A percentile compares a stretch with the other conserved stretches of the same genome.
These are phyloP conservation scores for Poeciliopsis prolifica DNA, from an alignment of 2,113 vertebrate species.

Conservation along the genomic window DNA sequence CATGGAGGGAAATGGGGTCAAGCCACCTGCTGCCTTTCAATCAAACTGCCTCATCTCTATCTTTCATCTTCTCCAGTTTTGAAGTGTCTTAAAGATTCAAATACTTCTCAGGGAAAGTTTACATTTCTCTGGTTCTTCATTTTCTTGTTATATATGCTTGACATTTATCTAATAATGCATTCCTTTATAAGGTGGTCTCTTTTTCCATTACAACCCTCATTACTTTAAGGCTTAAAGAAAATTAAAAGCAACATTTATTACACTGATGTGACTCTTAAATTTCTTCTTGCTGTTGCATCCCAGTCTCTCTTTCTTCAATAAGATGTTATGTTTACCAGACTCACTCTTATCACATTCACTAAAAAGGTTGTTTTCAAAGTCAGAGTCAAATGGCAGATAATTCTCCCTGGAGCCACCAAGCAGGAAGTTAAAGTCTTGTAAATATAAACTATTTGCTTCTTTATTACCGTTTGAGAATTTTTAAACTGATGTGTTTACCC, in stretches of 20 bases:
- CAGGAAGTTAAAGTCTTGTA: conserved; percentile 1
- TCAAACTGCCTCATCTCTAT: conserved; percentile 25
- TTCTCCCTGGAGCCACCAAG: conserved; percentile 4
- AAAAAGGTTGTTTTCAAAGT: conserved; percentile 45
- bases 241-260: conserved; percentile 19
- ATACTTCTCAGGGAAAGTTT: conserved; percentile 8
- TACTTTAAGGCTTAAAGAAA: conserved; percentile 11
- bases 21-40: conserved; percentile 50
- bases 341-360: conserved; percentile 29
- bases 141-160: background rate
- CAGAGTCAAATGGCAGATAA: background rate
- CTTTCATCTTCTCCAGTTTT: conserved; percentile 26
- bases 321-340: conserved; percentile 11
- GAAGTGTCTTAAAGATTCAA: conserved; percentile 26
- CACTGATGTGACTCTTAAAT: conserved; percentile 28
- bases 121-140: background rate
- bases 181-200: conserved; percentile 7
- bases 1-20: conserved; percentile 58
- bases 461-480: background rate
- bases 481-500: too few relatives aligned
- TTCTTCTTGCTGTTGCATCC: background rate
- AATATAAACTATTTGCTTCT: background rate
- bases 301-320: conserved; percentile 14
- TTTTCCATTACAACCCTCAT: conserved; percentile 4
- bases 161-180: background rate